A percentile compares a stretch with the other conserved stretches of the same genome.
Evolutionary conservation across 92 coral and sea anemone genomes (phyloP).

Genomic region (Porites rus): DNA sequence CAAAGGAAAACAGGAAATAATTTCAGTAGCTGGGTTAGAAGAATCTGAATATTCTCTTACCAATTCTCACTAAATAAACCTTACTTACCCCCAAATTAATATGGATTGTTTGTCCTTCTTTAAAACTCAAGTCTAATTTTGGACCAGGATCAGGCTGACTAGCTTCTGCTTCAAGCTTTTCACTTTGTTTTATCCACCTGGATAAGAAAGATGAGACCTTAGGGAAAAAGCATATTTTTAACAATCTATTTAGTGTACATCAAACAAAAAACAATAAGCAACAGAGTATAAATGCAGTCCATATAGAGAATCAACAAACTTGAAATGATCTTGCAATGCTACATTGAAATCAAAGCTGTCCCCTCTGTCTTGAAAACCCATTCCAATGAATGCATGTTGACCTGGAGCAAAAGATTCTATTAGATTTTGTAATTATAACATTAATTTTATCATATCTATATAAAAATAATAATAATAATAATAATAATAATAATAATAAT

Average conservation of each 20-base stretch:
- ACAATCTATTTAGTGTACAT: too few species aligned
- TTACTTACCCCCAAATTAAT: constrained; percentile 83
- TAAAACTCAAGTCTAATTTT: constrained; percentile 95
- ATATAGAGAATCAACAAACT: constrained; percentile 59
- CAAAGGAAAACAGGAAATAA: too few species aligned
- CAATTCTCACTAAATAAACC: too few species aligned
- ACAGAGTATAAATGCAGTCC: not conserved
- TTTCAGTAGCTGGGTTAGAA: too few species aligned
- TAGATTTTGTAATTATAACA: not conserved
- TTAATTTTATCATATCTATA: not conserved
- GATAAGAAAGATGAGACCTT: not conserved
- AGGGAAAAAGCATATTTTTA: not conserved
- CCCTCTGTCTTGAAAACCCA: constrained; percentile 99
- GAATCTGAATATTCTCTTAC: too few species aligned
- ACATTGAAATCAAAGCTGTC: constrained; percentile 99
- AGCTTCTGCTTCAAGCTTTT: constrained; percentile 83
- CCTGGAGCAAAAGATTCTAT: constrained; percentile 52
- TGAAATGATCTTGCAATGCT: constrained; percentile 97
- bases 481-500: not conserved
- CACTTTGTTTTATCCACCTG: constrained; percentile 89
- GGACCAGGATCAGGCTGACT: constrained; percentile 84
- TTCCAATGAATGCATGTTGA: constrained; percentile 98
- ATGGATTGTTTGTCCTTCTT: constrained; percentile 98
- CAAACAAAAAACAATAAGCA: not conserved
- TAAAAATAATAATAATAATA: not conserved